Conservation (phyloP, 2,888 invertebrate species). For the Torymus auratus region DNA sequence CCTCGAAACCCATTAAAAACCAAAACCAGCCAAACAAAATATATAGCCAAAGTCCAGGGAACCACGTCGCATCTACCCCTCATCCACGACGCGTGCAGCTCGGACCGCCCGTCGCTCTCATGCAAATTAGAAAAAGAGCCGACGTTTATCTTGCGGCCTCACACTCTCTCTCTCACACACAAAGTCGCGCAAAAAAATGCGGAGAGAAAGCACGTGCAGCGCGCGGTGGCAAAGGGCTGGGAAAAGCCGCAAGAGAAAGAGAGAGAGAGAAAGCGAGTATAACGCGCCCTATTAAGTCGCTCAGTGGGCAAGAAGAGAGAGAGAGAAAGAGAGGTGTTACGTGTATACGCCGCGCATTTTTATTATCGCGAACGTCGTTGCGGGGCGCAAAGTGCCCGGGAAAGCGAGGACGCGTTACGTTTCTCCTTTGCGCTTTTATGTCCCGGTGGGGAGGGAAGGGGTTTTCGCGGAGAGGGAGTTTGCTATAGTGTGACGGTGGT, state of each 20-base stretch:
- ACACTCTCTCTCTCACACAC: conserved; percentile 43
- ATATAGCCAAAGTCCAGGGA: background rate
- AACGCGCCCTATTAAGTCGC: conserved; percentile 40
- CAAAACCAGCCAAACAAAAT: too few relatives aligned
- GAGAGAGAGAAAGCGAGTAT: background rate
- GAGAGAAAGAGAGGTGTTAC: background rate
- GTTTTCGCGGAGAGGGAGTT: too few relatives aligned
- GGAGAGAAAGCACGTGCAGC: conserved; percentile 39
- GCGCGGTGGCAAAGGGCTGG: conserved; percentile 58
- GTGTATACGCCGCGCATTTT: conserved; percentile 13
- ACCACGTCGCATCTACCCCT: too few relatives aligned
- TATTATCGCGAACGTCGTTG: conserved; percentile 15
- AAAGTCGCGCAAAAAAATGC: conserved; percentile 8
- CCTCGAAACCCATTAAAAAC: too few relatives aligned
- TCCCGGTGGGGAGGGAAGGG: too few relatives aligned
- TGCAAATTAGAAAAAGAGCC: conserved; percentile 69
- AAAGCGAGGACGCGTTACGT: background rate
- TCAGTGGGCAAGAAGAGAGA: conserved; percentile 3
- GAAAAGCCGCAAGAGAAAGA: conserved; percentile 58
- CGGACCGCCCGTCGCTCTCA: conserved; percentile 66
- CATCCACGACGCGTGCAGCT: background rate
- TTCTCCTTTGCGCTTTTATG: background rate
- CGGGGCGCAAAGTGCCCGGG: background rate
- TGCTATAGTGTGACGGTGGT: too few relatives aligned
- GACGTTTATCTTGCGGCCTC: conserved; percentile 65